These are phyloP conservation scores for Stegophylla sp. DNA, from an alignment of 2,888 invertebrate species.

Conservation along the genomic window DNA sequence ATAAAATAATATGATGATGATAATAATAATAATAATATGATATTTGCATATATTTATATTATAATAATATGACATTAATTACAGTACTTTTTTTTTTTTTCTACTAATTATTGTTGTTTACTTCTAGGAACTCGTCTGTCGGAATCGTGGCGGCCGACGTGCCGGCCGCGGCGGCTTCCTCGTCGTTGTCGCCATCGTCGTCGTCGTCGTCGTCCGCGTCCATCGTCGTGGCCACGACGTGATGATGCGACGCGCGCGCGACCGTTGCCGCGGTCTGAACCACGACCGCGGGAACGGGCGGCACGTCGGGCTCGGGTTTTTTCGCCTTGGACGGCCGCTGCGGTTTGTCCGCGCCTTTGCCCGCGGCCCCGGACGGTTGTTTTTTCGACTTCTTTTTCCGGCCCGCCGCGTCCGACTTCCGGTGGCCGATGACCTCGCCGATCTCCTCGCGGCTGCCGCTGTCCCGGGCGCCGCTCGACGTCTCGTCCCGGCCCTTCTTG, in stretches of 20 bases:
- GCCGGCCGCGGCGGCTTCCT: slow-evolving; percentile 1
- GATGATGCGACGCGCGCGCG: background rate
- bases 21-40: background rate
- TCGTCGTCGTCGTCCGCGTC: background rate
- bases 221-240: background rate
- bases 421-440: slow-evolving; percentile 26
- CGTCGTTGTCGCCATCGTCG: background rate
- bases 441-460: background rate
- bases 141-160: slow-evolving; percentile 7
- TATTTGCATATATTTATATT: background rate
- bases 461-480: background rate
- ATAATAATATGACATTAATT: background rate
- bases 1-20: background rate
- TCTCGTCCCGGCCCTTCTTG: background rate
- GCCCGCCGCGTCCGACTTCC: slow-evolving; percentile 48
- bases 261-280: slow-evolving; percentile 15
- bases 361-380: background rate
- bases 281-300: background rate
- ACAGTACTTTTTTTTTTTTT: background rate
- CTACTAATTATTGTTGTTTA: slow-evolving; percentile 28
- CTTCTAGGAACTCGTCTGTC: slow-evolving; percentile 49
- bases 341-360: background rate
- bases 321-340: slow-evolving; percentile 12
- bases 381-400: slow-evolving; percentile 55
- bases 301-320: background rate